Evolutionary conservation across 2,797 vertebrate genomes (phyloP).

Genomic region (Leontocebus nigricollis): DNA sequence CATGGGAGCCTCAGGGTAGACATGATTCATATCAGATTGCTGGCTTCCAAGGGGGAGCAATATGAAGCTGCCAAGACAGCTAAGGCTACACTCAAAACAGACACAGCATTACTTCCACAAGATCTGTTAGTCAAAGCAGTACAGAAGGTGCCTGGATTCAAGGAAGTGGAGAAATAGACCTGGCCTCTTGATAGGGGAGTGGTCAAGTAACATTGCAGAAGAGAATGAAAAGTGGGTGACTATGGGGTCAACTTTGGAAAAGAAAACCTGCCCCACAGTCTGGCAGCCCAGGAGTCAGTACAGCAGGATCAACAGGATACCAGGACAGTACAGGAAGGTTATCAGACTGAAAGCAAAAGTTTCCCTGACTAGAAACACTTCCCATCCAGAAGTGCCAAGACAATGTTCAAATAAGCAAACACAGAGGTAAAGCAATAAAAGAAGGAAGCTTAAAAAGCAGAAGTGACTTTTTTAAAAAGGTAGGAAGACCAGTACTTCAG

Average conservation of each 20-base stretch:
- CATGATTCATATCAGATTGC: background rate
- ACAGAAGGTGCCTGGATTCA: background rate
- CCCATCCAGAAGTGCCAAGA: background rate
- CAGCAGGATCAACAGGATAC: background rate
- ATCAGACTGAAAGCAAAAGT: background rate
- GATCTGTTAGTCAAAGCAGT: background rate
- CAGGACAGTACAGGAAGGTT: background rate
- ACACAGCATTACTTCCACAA: background rate
- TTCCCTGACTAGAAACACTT: background rate
- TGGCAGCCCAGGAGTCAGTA: background rate
- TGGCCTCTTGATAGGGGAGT: background rate
- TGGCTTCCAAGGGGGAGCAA: background rate
- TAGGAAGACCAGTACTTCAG: background rate
- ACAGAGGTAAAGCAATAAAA: background rate
- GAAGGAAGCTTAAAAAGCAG: background rate
- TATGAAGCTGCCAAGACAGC: background rate
- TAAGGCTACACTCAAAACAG: background rate
- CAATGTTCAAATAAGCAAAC: background rate
- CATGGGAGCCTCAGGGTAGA: background rate
- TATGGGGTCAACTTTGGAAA: background rate
- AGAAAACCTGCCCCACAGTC: background rate
- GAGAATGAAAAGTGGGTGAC: background rate
- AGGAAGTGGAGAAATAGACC: background rate
- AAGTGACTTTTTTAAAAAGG: background rate
- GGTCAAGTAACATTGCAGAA: background rate